Base-by-base conservation (phyloP, 35 echinoderm and acorn worm genomes). In the Nesometra sesokonis region DNA sequence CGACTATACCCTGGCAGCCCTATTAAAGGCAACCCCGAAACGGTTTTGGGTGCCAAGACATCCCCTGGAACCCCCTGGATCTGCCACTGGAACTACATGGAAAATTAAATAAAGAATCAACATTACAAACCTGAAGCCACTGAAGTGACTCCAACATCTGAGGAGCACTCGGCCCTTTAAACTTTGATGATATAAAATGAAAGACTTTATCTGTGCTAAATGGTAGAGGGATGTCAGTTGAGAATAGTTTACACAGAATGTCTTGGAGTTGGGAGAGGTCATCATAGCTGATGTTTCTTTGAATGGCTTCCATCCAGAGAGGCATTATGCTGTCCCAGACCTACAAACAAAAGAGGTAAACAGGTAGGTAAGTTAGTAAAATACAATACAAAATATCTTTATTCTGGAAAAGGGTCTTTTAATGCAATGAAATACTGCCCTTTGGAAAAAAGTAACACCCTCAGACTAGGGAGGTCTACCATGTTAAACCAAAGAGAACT, bases 241-340 rank as follows among this genome's bases (percentile, higher is more conserved):
- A 90, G 34, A 99, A 90, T 67, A 99, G 85, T 35, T 90, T 89
- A 76, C 90, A 93, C 32, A 99, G 82, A 78, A 91, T 87, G 57
- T 99, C 92, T 67, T 99, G 96, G 11, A 99, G 96, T 46, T 99
- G 89, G 0, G 84, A 39, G 0, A 94, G 79, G 38, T 99, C 96
- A 88, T 99, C 93, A 43, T 99, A 93, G 15, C 80, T 79, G 17
- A 94, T 91, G 84, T 99, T 93, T 36, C 81, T 80, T 15, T 87
- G 91, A 86, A 99, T 94, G 46, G 90, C 88, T 77, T 99, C 96
- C 96, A 99, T 99, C 96, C 96, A 99, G 19, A 83, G 86, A 17
- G 96, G 96, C 96, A 99, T 99, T 31, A 99, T 99, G 77, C 92
- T 88, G 80, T 99, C 93, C 96, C 96, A 99, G 5, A 99, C 96